phyloP scores from a whole-genome alignment of 2,888 invertebrate genomes.

The Tachystola acroxantha region DNA sequence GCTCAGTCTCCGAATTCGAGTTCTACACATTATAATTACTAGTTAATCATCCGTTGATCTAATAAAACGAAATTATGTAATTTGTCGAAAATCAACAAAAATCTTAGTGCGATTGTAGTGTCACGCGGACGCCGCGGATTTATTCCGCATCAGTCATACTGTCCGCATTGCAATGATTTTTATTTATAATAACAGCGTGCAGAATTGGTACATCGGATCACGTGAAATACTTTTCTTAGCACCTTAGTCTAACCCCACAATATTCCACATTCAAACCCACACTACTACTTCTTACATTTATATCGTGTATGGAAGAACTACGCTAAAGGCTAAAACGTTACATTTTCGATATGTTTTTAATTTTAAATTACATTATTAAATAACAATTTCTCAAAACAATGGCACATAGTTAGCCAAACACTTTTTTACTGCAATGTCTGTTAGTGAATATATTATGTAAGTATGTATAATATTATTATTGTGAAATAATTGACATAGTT shows the following conservation, averaged over 20 bases:
- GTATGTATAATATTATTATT: no score
- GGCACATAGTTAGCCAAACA: constrained; percentile 61
- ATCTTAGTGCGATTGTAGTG: no score
- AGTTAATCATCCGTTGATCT: no score
- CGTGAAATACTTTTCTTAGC: constrained; percentile 7
- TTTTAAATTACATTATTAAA: constrained; percentile 59
- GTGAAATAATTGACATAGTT: constrained; percentile 1
- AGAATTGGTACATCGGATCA: not conserved
- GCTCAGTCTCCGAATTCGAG: no score
- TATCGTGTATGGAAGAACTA: constrained; percentile 73
- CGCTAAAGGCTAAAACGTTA: constrained; percentile 73
- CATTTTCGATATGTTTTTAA: constrained; percentile 69
- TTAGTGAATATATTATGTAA: constrained; percentile 18
- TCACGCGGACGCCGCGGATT: no score
- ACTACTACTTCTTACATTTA: constrained; percentile 36
- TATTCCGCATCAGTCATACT: no score
- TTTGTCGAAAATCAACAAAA: no score
- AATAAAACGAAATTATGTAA: no score
- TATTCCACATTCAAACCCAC: constrained; percentile 40
- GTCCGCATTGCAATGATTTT: no score
- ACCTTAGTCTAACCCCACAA: constrained; percentile 28
- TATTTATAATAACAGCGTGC: not conserved
- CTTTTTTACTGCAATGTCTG: constrained; percentile 21
- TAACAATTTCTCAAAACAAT: constrained; percentile 64
- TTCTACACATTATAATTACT: no score